These are phyloP conservation scores for Phrynocephalus forsythii DNA, from an alignment of 2,797 vertebrate genomes.

Conservation along the genomic window DNA sequence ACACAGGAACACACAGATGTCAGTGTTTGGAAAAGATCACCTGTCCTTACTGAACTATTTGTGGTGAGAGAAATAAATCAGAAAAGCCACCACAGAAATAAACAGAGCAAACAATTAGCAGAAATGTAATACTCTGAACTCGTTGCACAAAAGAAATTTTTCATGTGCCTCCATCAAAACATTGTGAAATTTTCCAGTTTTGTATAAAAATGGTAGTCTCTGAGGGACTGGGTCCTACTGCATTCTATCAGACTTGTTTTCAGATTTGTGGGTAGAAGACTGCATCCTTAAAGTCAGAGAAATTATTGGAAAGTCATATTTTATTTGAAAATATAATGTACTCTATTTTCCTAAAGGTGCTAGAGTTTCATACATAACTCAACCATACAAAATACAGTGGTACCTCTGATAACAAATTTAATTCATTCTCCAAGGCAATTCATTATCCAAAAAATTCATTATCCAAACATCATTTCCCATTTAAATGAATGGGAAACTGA, in stretches of 20 bases:
- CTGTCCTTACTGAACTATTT: no score
- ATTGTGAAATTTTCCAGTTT: constrained; percentile 9
- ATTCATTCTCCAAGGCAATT: no score
- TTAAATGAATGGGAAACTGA: no score
- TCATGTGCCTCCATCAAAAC: background rate
- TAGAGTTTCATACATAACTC: constrained; percentile 53
- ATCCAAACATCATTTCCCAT: no score
- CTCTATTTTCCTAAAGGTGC: constrained; percentile 52
- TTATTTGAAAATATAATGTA: background rate
- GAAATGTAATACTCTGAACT: no score
- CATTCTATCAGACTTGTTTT: background rate
- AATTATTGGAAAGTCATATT: constrained; percentile 48
- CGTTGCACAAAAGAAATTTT: background rate
- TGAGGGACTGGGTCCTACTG: background rate
- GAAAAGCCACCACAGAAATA: no score
- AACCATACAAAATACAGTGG: constrained; percentile 31
- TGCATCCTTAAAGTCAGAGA: constrained; percentile 28
- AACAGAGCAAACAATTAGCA: no score
- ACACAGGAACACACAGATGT: no score
- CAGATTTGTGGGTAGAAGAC: background rate
- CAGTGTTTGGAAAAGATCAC: no score
- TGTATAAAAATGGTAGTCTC: background rate
- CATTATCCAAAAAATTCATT: no score
- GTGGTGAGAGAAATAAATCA: no score
- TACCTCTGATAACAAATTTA: no score